Percentiles rank a stretch among this genome's conserved stretches.
These are phyloP conservation scores for Lepisosteus osseus DNA, from an alignment of 2,113 vertebrate genomes.

Conservation along the genomic window DNA sequence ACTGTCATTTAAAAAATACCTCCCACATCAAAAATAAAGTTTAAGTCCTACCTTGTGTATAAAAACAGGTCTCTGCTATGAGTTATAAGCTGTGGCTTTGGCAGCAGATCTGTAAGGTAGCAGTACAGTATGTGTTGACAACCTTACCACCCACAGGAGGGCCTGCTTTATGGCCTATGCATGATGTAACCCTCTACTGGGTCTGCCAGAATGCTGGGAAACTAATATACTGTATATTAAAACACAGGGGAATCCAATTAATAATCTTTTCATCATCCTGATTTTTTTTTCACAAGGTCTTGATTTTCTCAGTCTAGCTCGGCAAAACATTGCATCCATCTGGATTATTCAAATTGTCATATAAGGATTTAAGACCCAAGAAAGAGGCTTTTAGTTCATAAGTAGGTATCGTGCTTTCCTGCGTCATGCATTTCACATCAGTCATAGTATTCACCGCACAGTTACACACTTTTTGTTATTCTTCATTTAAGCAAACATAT, in stretches of 20 bases:
- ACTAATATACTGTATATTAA: background rate
- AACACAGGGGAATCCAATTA: slow-evolving; percentile 8
- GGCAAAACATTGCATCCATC: slow-evolving; percentile 21
- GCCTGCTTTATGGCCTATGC: slow-evolving; percentile 4
- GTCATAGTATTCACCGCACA: too few species aligned
- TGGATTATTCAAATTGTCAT: slow-evolving; percentile 15
- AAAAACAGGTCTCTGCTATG: background rate
- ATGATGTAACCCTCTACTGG: slow-evolving; percentile 14
- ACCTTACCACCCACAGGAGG: slow-evolving; percentile 4
- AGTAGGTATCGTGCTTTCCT: background rate
- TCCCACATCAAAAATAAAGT: too few species aligned
- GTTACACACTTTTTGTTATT: too few species aligned
- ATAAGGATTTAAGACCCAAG: slow-evolving; percentile 5
- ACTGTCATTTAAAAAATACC: too few species aligned
- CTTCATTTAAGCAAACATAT: too few species aligned
- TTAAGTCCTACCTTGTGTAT: background rate
- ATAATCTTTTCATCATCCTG: slow-evolving; percentile 27
- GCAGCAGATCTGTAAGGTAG: slow-evolving; percentile 8
- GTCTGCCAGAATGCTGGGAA: slow-evolving; percentile 5
- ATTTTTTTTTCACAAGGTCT: slow-evolving; percentile 13
- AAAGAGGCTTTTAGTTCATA: background rate
- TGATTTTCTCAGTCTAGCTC: slow-evolving; percentile 5
- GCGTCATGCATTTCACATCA: too few species aligned
- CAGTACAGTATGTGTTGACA: slow-evolving; percentile 10
- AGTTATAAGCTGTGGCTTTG: background rate